Conservation (phyloP, 2,113 vertebrate species). For the mouse (Mus musculus) region GRCm39 chrX:52438501-52439000, state of each 20-base stretch:
- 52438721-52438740: neutral
- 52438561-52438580: neutral
- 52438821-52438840: neutral
- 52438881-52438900: no score
- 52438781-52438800: neutral
- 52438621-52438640: neutral
- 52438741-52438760: neutral
- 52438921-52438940: neutral
- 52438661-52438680: neutral
- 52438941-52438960: conserved; percentile 3
- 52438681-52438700: neutral
- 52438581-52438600: neutral
- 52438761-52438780: neutral
- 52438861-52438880: neutral
- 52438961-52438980: conserved; percentile 51
- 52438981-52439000: conserved; percentile 62
- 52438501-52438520: neutral
- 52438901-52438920: no score
- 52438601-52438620: neutral
- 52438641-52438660: neutral
- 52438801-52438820: neutral
- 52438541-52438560: neutral
- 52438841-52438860: neutral
- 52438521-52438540: neutral
- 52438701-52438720: neutral